These are phyloP conservation scores for Seriola quinqueradiata DNA, from an alignment of 2,113 vertebrate species.

Conservation along the genomic window DNA sequence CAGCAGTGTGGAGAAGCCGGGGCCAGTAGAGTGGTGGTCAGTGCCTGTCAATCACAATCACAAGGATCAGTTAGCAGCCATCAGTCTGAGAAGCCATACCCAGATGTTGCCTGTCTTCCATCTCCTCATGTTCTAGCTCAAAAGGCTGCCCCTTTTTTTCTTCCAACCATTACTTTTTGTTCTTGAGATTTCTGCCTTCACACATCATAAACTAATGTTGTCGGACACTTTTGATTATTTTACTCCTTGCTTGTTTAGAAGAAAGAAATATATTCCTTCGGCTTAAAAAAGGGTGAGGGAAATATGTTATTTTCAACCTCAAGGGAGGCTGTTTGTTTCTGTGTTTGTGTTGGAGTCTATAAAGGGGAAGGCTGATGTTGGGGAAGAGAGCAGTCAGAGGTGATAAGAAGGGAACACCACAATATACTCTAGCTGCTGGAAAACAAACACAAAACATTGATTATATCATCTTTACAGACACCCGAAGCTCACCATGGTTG, in stretches of 20 bases:
- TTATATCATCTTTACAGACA: conserved; percentile 83
- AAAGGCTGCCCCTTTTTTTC: conserved; percentile 35
- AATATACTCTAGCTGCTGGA: conserved; percentile 68
- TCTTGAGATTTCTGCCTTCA: conserved; percentile 32
- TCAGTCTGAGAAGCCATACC: conserved; percentile 76
- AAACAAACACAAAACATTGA: conserved; percentile 84
- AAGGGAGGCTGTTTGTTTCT: conserved; percentile 57
- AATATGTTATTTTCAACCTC: conserved; percentile 53
- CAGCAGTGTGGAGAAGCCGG: conserved; percentile 83
- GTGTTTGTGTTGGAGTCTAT: conserved; percentile 59
- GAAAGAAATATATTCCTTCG: conserved; percentile 13
- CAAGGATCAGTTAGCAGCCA: conserved; percentile 85
- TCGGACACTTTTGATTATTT: conserved; percentile 33
- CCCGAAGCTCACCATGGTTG: conserved; percentile 62
- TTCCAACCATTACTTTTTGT: conserved; percentile 30
- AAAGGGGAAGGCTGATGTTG: conserved; percentile 55
- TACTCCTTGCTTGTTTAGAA: conserved; percentile 7
- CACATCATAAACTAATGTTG: conserved; percentile 12
- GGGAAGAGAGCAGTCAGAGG: conserved; percentile 78
- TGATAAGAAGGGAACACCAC: conserved; percentile 70
- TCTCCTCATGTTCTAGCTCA: conserved; percentile 59
- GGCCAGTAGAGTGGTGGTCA: conserved; percentile 84
- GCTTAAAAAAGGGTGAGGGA: conserved; percentile 5
- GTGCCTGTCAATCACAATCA: conserved; percentile 87
- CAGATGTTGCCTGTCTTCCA: conserved; percentile 70